Base-by-base conservation (phyloP, 2,888 invertebrate species). In the Achlya flavicornis region DNA sequence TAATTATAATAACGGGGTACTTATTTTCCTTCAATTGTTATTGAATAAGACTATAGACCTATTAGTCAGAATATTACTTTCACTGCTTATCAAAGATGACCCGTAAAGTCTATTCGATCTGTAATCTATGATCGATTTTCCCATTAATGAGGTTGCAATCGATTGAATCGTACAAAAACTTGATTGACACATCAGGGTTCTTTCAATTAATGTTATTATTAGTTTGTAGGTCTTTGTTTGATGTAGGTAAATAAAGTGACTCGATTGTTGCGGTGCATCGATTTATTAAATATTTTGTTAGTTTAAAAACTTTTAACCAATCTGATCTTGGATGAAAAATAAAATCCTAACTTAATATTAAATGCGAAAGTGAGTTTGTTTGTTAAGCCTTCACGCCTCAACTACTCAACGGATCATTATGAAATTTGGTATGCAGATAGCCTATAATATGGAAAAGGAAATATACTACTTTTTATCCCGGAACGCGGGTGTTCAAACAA, bases 181-280 rank as follows among this genome's bases (percentile, higher is more conserved):
- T 77, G 79, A 83, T 71, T 78, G 84, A 82, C 80, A 78, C 71
- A 70, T 77, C 79, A 77, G 76, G 76, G 80, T 77, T 78, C 65
- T 61, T 64, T 66, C 68, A 70, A 74, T 70, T 66, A 74, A 76
- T 77, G 78, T 70, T 75, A 79, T 71, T 66, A 68, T 67, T 66
- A 62, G 65, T 68, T 71, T 71, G 62, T 61, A 46, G 5, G 46
- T 46, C n/a, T 41, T 41, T 41, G 12, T 41, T 67, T 64, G 64
- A 67, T 71, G 67, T 71, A 73, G 71, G 69, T 64, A 71, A 77
- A 71, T 69, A 59, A 5, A n/a, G 12, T 41, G 4, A 41, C 12
- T 41, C 3, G 11, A 41, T 41, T 41, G 41, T 0, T 38, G 38
- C 35, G 35, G 26, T 26, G 26, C 26, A 26, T 26, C 26, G 26